Evolutionary conservation across 2,888 invertebrate genomes (phyloP).

Genomic region (Ernsta delagoae): DNA sequence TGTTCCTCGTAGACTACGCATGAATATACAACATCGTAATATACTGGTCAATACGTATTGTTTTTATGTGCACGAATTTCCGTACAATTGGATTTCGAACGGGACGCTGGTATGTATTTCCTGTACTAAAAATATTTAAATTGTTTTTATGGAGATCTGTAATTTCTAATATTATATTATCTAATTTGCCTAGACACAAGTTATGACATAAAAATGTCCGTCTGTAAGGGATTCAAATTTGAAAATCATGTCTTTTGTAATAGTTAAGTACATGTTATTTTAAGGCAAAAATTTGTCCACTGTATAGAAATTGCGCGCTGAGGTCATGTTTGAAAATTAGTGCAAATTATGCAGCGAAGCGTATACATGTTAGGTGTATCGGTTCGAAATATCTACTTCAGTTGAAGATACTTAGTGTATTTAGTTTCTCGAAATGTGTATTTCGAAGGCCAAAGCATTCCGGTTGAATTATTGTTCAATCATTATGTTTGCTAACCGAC

Average conservation of each 20-base stretch:
- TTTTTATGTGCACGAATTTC: not conserved
- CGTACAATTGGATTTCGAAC: not conserved
- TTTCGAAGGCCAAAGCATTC: conserved; percentile 36
- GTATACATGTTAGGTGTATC: not conserved
- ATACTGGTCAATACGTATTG: not conserved
- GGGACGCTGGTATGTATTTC: not conserved
- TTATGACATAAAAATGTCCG: no score
- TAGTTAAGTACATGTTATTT: not conserved
- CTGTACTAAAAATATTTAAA: no score
- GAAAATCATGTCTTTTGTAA: no score
- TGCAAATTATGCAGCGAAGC: conserved; percentile 3
- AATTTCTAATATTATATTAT: no score
- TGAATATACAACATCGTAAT: conserved; percentile 12
- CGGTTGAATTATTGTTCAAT: conserved; percentile 40
- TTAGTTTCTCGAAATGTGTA: conserved; percentile 32
- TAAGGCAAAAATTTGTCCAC: not conserved
- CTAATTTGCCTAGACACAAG: no score
- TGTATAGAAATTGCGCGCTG: not conserved
- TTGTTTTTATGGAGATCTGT: no score
- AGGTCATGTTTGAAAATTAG: not conserved
- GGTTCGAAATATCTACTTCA: not conserved
- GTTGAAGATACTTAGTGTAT: conserved; percentile 16
- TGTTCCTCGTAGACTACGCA: conserved; percentile 20
- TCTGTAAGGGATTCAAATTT: no score
- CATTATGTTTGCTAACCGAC: conserved; percentile 31